These are phyloP conservation scores for Pseudomyrmex dendroicus DNA, from an alignment of 1,140 invertebrate genomes.

Conservation along the genomic window DNA sequence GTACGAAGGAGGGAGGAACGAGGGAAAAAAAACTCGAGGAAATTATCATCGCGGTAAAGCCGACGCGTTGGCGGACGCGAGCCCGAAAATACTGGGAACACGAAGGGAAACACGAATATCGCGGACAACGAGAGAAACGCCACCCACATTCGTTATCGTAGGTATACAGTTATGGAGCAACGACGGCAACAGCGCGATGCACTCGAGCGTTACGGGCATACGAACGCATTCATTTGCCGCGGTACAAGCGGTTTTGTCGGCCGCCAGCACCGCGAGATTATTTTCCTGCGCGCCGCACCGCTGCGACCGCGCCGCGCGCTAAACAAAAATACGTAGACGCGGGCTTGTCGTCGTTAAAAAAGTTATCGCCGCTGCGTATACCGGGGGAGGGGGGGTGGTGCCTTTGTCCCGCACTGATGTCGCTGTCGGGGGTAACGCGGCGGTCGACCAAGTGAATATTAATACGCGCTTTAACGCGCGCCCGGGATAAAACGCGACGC, in stretches of 20 bases:
- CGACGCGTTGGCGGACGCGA: constrained; percentile 31
- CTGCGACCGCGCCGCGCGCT: neutral
- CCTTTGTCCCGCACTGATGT: constrained; percentile 19
- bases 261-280: constrained; percentile 41
- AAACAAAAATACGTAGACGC: constrained; percentile 67
- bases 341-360: constrained; percentile 74
- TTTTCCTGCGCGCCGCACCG: constrained; percentile 43
- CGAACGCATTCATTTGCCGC: constrained; percentile 62
- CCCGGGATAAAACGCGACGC: constrained; percentile 37
- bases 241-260: constrained; percentile 52
- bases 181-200: constrained; percentile 21
- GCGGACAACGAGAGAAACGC: neutral
- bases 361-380: constrained; percentile 59
- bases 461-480: constrained; percentile 66
- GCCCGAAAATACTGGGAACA: constrained; percentile 51
- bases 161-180: constrained; percentile 37
- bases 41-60: constrained; percentile 58
- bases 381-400: neutral
- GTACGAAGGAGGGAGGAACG: neutral
- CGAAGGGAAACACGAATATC: constrained; percentile 42
- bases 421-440: constrained; percentile 22
- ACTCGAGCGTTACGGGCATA: constrained; percentile 63
- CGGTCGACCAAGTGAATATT: constrained; percentile 63
- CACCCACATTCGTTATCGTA: constrained; percentile 31
- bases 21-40: constrained; percentile 17